Conservation (phyloP, 2,888 invertebrate species). For the Gari tellinella region DNA sequence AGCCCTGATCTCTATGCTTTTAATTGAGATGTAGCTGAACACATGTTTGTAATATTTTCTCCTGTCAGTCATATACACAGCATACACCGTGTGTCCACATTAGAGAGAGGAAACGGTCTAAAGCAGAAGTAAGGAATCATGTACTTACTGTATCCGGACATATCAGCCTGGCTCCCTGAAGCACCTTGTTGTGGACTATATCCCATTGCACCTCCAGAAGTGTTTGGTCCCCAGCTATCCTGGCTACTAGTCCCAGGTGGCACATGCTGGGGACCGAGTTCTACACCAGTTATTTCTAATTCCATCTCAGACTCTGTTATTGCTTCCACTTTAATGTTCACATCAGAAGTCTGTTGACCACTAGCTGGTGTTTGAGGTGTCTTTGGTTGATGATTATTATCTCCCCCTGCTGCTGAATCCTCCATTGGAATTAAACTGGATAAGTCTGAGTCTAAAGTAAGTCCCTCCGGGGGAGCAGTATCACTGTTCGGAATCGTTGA, state of each 20-base stretch:
- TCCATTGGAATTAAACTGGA: constrained; percentile 13
- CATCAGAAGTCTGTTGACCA: not conserved
- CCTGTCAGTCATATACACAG: too few species aligned
- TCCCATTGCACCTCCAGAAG: constrained; percentile 1
- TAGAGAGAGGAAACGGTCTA: not conserved
- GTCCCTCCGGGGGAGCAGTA: constrained; percentile 27
- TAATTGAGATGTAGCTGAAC: too few species aligned
- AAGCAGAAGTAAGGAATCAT: not conserved
- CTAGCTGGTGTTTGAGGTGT: not conserved
- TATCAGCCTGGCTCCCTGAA: constrained; percentile 7
- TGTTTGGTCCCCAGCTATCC: constrained; percentile 7
- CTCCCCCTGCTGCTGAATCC: not conserved
- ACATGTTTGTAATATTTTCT: too few species aligned
- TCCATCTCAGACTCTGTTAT: constrained; percentile 45
- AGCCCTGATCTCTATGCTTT: too few species aligned
- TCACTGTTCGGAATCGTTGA: constrained; percentile 12
- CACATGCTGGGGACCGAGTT: constrained; percentile 27
- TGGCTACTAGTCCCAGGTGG: not conserved
- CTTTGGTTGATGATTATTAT: constrained; percentile 6
- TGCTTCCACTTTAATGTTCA: constrained; percentile 36
- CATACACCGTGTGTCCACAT: too few species aligned
- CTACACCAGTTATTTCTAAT: constrained; percentile 52
- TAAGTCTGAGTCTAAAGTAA: constrained; percentile 41
- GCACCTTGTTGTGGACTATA: constrained; percentile 5
- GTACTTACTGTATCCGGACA: constrained; percentile 17